phyloP scores from a whole-genome alignment of 2,888 invertebrate genomes.

The Gastrophysa polygoni region DNA sequence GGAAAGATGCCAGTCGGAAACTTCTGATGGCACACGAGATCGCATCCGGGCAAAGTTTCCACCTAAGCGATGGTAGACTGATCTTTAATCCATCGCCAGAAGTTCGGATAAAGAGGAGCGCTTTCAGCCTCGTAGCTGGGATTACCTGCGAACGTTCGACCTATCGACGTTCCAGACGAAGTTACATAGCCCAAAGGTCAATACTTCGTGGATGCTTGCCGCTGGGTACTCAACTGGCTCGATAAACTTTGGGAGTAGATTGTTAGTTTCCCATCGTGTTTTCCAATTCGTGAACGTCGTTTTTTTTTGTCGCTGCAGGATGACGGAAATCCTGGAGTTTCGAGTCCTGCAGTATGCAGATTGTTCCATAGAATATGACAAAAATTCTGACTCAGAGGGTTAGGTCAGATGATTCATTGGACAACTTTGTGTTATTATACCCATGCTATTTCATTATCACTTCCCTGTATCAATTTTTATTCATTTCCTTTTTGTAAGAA shows the following conservation, averaged over 20 bases:
- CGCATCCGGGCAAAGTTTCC: slow-evolving; percentile 22
- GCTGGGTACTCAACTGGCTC: slow-evolving; percentile 5
- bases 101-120: slow-evolving; percentile 10
- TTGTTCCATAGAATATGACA: too few species aligned
- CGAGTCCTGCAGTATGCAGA: too few species aligned
- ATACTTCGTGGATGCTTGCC: slow-evolving; percentile 20
- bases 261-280: slow-evolving; percentile 14
- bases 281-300: too few species aligned
- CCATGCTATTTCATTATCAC: too few species aligned
- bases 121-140: slow-evolving; percentile 40
- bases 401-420: too few species aligned
- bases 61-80: background rate
- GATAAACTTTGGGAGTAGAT: slow-evolving; percentile 11
- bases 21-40: slow-evolving; percentile 39
- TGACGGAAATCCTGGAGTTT: too few species aligned
- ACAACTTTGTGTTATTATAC: too few species aligned
- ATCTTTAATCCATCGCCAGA: slow-evolving; percentile 9
- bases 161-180: slow-evolving; percentile 29
- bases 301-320: too few species aligned
- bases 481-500: too few species aligned
- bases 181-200: slow-evolving; percentile 32
- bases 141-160: slow-evolving; percentile 36
- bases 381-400: too few species aligned
- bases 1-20: slow-evolving; percentile 22
- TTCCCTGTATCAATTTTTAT: too few species aligned